These are phyloP conservation scores for Tichodroma muraria DNA, from an alignment of 2,113 vertebrate species.

Conservation along the genomic window DNA sequence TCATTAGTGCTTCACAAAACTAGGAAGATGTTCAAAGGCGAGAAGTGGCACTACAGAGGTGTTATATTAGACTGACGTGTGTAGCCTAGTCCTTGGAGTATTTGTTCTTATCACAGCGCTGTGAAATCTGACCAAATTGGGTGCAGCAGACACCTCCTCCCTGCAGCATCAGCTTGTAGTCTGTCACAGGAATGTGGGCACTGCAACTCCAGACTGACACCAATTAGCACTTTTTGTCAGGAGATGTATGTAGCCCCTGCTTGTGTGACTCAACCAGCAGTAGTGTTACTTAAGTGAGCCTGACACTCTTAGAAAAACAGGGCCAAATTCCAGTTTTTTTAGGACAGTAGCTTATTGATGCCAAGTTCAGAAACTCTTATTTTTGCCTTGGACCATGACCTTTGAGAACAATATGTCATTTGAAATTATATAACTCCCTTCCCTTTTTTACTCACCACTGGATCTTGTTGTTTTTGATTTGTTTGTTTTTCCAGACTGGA, in stretches of 20 bases:
- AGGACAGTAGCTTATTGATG: neutral
- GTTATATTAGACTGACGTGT: neutral
- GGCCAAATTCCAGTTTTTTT: neutral
- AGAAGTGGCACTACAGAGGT: neutral
- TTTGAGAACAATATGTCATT: neutral
- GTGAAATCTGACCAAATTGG: neutral
- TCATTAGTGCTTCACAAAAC: neutral
- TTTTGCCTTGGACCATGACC: neutral
- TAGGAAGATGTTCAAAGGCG: neutral
- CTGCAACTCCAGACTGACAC: neutral
- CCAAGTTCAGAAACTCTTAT: neutral
- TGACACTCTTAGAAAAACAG: neutral
- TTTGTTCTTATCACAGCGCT: neutral
- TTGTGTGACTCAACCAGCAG: neutral
- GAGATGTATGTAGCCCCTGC: neutral
- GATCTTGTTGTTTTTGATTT: neutral
- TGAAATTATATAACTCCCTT: neutral
- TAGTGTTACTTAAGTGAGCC: neutral
- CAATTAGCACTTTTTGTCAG: neutral
- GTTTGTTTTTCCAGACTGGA: constrained; percentile 78
- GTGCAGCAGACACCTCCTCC: neutral
- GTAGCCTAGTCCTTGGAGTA: neutral
- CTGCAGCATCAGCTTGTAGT: neutral
- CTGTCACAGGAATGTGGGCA: neutral
- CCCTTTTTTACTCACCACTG: neutral